A percentile compares a stretch with the other conserved stretches of the same genome.
phyloP scores from a whole-genome alignment of 2,888 invertebrate species.

The Synergus umbraculus region DNA sequence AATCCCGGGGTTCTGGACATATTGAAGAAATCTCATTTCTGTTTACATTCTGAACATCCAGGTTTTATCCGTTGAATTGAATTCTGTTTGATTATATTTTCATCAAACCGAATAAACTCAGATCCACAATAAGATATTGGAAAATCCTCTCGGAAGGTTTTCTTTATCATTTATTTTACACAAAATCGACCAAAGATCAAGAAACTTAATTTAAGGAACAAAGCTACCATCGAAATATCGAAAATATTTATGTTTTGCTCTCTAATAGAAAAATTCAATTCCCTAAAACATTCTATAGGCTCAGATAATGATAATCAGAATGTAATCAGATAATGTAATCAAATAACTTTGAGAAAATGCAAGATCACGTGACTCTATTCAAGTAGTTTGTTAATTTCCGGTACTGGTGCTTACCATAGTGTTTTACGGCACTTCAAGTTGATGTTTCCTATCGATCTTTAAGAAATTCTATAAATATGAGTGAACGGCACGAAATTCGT shows the following conservation, averaged over 20 bases:
- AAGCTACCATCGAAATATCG: background rate
- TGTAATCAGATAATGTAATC: too few relatives aligned
- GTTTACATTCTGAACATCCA: slow-evolving; percentile 34
- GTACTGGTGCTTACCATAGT: background rate
- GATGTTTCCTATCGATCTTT: background rate
- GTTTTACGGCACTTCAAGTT: too few relatives aligned
- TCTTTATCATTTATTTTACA: slow-evolving; percentile 9
- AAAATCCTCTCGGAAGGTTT: slow-evolving; percentile 10
- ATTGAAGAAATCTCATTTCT: slow-evolving; percentile 24
- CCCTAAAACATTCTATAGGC: too few relatives aligned
- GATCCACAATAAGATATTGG: slow-evolving; percentile 27
- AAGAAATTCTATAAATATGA: background rate
- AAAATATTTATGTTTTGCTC: background rate
- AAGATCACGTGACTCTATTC: background rate
- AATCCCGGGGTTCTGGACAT: slow-evolving; percentile 9
- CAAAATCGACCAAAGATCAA: background rate
- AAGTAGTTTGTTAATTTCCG: background rate
- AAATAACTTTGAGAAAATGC: background rate
- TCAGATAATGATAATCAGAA: too few relatives aligned
- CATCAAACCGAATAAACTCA: slow-evolving; percentile 30
- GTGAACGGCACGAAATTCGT: background rate
- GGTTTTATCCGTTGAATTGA: slow-evolving; percentile 26
- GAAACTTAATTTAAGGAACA: background rate
- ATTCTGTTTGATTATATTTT: slow-evolving; percentile 15
- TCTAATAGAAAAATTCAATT: background rate